phyloP scores from a whole-genome alignment of 2,113 vertebrate species.

The Apodemus sylvaticus region DNA sequence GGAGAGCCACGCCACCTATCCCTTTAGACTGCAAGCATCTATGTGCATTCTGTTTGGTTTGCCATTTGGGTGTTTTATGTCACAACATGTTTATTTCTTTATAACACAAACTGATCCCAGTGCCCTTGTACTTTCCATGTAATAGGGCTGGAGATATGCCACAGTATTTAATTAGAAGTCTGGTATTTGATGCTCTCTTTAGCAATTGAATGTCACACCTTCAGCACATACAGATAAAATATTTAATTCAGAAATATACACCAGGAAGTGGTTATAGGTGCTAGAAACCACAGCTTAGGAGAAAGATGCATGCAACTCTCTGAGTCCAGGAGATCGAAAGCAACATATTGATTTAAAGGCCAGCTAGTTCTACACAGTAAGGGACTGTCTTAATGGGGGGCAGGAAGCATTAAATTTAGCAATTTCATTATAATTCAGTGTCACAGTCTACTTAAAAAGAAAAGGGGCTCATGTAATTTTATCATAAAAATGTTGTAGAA shows the following conservation, averaged over 20 bases:
- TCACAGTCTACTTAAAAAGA: neutral
- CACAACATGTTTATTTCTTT: neutral
- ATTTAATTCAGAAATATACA: neutral
- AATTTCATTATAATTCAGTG: neutral
- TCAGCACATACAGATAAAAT: neutral
- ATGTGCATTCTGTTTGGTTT: neutral
- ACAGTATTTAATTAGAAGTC: neutral
- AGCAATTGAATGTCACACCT: neutral
- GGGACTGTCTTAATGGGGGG: neutral
- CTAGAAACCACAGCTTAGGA: neutral
- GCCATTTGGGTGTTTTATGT: neutral
- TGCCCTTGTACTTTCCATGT: neutral
- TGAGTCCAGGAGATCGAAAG: neutral
- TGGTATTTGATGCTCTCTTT: neutral
- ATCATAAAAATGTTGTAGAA: neutral
- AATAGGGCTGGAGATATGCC: neutral
- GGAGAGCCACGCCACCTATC: neutral
- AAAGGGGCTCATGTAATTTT: neutral
- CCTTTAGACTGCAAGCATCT: neutral
- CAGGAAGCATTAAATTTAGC: neutral
- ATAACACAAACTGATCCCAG: neutral
- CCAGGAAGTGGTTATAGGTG: neutral
- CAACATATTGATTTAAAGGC: neutral
- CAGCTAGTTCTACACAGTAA: neutral
- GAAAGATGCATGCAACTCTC: rapidly evolving